Conservation (phyloP, 2,113 vertebrate species). For the Poeciliopsis retropinna region DNA sequence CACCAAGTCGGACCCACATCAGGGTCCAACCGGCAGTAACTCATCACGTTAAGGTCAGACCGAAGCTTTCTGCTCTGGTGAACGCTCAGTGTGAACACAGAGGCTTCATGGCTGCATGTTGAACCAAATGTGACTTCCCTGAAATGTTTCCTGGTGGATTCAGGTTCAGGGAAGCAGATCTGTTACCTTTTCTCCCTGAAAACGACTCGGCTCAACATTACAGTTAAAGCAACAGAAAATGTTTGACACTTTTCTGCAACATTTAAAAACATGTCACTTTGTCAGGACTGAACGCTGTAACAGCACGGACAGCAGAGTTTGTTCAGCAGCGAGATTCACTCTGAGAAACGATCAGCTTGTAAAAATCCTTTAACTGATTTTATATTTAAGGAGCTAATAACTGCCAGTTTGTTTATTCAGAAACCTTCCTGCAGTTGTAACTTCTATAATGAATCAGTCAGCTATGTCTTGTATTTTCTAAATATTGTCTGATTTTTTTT, state of each 20-base stretch:
- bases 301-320: too few species aligned
- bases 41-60: conserved; percentile 14
- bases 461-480: too few species aligned
- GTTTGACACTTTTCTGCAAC: neutral
- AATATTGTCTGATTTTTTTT: too few species aligned
- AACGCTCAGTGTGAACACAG: neutral
- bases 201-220: neutral
- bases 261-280: neutral
- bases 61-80: neutral
- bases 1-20: neutral
- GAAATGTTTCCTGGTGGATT: neutral
- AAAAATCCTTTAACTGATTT: too few species aligned
- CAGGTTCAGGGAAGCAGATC: neutral
- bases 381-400: too few species aligned
- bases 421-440: neutral
- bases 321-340: too few species aligned
- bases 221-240: neutral
- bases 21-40: conserved; percentile 51
- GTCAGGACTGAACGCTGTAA: neutral
- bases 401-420: too few species aligned
- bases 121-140: conserved; percentile 5
- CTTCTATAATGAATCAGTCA: neutral
- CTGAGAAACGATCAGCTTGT: too few species aligned
- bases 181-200: neutral
- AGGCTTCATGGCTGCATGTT: neutral